These are phyloP conservation scores for Pammene fasciana DNA, from an alignment of 2,888 invertebrate genomes.

Conservation along the genomic window DNA sequence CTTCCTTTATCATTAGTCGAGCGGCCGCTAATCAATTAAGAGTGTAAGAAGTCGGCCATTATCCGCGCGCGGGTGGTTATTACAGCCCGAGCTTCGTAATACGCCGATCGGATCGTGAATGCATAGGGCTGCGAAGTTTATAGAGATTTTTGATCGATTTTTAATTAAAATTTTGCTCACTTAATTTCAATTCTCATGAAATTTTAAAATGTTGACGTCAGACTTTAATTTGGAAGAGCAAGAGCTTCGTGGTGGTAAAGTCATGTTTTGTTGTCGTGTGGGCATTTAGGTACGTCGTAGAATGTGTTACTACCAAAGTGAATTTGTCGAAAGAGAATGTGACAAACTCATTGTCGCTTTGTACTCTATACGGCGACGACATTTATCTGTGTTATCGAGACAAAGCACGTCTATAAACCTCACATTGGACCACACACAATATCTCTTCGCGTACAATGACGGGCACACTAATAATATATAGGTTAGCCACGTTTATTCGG, in stretches of 20 bases:
- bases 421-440: constrained; percentile 82
- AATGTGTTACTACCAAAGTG: constrained; percentile 67
- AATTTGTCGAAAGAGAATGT: constrained; percentile 76
- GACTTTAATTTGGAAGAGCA: constrained; percentile 25
- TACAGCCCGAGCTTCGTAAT: constrained; percentile 78
- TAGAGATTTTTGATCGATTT: constrained; percentile 74
- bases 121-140: constrained; percentile 81
- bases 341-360: constrained; percentile 75
- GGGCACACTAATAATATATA: constrained; percentile 76
- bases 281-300: constrained; percentile 46
- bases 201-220: constrained; percentile 42
- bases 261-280: constrained; percentile 52
- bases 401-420: constrained; percentile 80
- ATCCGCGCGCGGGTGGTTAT: constrained; percentile 81
- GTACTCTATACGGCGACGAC: constrained; percentile 77
- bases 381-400: constrained; percentile 83
- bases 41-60: constrained; percentile 83
- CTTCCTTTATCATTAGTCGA: constrained; percentile 83
- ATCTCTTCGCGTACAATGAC: constrained; percentile 73
- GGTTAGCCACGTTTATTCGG: constrained; percentile 68
- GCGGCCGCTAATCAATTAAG: constrained; percentile 85
- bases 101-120: constrained; percentile 81
- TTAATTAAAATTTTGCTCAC: constrained; percentile 68
- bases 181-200: constrained; percentile 56
- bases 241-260: constrained; percentile 41